Evolutionary conservation across 2,888 invertebrate genomes (phyloP), one percentile per base, ranked within the genome.

Genomic region (Acleris laterana): DNA sequence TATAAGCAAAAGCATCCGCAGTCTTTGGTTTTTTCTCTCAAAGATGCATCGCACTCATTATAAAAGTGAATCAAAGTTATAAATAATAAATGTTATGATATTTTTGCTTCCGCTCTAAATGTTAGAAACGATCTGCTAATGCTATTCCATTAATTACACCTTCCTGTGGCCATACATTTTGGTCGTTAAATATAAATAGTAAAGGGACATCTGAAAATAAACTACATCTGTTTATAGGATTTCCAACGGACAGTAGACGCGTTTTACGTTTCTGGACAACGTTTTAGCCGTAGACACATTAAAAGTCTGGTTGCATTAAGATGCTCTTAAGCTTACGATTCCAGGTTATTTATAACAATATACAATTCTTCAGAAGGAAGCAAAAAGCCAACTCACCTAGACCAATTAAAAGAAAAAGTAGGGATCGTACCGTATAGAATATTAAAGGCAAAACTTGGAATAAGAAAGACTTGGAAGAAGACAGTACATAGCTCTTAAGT

Each of bases 101-200:
- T 77, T 74, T 75, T 80, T 77, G 75, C 85, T 86, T 89, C 87
- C 87, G 83, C 75, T 84, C 73, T 75, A 69, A 81, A 79, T 76
- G 72, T 83, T 80, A 85, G 81, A 79, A 83, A 87, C 79, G 83
- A 80, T 74, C 80, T 84, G 85, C 86, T 88, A 85, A 89, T 87
- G 84, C 84, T 83, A 75, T 82, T 81, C 77, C 81, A 85, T 89
- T 91, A 88, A 86, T 89, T 84, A 89, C 84, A 83, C 77, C 89
- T 89, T 90, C 89, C 89, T 90, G 89, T 80, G 77, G 74, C 74
- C 76, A 72, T 74, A 79, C 79, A 49, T 72, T 76, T 79, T 73
- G 70, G 71, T 84, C 83, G 82, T 87, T 78, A 86, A 84, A 75
- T 81, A 79, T 75, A 79, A 80, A 80, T 81, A 82, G 79, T 74